These are phyloP conservation scores for Zaprionus gabonicus DNA, from an alignment of 1,140 invertebrate species.

Conservation along the genomic window DNA sequence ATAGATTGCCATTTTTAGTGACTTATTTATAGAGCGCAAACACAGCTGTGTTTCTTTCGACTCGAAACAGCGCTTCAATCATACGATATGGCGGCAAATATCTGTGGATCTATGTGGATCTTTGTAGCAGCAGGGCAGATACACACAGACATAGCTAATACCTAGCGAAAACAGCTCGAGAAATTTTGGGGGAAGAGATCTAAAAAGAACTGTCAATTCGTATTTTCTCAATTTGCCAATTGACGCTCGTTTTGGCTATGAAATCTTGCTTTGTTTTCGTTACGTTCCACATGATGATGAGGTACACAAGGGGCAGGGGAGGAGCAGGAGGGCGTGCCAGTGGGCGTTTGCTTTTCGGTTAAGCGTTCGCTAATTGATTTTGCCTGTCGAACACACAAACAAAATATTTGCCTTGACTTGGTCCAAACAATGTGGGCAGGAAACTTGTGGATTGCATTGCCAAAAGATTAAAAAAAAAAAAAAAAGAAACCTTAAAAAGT, in stretches of 20 bases:
- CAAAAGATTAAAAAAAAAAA: not conserved
- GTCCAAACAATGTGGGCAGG: conserved; percentile 42
- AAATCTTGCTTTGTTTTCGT: conserved; percentile 49
- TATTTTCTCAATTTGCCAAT: conserved; percentile 56
- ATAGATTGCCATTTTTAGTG: conserved; percentile 75
- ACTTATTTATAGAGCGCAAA: conserved; percentile 76
- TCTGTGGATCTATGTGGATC: not conserved
- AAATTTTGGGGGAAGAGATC: not conserved
- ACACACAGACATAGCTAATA: not conserved
- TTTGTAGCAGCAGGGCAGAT: not conserved
- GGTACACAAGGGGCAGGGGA: not conserved
- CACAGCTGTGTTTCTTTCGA: conserved; percentile 57
- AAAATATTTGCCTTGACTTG: conserved; percentile 39
- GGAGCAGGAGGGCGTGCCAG: conserved; percentile 5
- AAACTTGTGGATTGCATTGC: conserved; percentile 28
- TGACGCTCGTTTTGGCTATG: conserved; percentile 39
- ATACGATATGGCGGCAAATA: conserved; percentile 20
- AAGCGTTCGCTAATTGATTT: conserved; percentile 68
- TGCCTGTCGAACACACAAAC: conserved; percentile 46
- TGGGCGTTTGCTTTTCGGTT: conserved; percentile 16
- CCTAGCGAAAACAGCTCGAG: not conserved
- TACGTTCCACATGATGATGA: conserved; percentile 15
- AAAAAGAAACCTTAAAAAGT: conserved; percentile 10
- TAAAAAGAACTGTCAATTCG: conserved; percentile 61
- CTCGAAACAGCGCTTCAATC: conserved; percentile 49